phyloP scores from a whole-genome alignment of 1,140 invertebrate species.

The Drosophila bipectinata region DNA sequence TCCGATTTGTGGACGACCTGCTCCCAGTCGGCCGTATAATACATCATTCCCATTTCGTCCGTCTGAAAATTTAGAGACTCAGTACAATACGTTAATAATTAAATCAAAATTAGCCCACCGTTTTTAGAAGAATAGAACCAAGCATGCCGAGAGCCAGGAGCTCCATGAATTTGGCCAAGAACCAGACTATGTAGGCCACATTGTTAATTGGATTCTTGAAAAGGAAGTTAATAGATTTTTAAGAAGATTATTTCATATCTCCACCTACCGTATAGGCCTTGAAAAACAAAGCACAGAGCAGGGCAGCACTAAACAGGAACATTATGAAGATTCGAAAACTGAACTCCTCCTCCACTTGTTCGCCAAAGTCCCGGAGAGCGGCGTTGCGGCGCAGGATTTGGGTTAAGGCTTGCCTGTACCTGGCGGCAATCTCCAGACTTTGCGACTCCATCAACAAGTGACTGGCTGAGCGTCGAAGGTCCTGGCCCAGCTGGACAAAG shows the following conservation, averaged over 20 bases:
- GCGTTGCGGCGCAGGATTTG: slow-evolving; percentile 55
- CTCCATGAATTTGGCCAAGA: slow-evolving; percentile 59
- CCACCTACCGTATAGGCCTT: slow-evolving; percentile 64
- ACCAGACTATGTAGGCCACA: slow-evolving; percentile 63
- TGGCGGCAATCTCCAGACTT: slow-evolving; percentile 11
- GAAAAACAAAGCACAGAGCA: slow-evolving; percentile 68
- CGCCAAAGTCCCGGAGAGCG: slow-evolving; percentile 57
- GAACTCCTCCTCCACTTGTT: slow-evolving; percentile 61
- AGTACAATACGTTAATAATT: background rate
- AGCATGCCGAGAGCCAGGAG: slow-evolving; percentile 59
- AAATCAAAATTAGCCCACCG: slow-evolving; percentile 8
- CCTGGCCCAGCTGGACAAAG: slow-evolving; percentile 50
- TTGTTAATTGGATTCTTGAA: slow-evolving; percentile 50
- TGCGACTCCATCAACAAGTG: slow-evolving; percentile 3
- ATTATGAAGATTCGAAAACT: slow-evolving; percentile 72
- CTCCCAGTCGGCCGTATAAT: slow-evolving; percentile 67
- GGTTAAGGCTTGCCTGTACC: slow-evolving; percentile 38
- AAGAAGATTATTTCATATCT: background rate
- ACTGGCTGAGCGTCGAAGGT: slow-evolving; percentile 25
- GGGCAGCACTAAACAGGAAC: slow-evolving; percentile 62
- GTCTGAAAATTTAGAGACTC: slow-evolving; percentile 42
- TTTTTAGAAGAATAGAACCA: slow-evolving; percentile 57
- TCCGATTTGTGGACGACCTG: slow-evolving; percentile 54
- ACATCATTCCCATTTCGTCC: slow-evolving; percentile 54
- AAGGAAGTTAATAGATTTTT: background rate